Evolutionary conservation across 2,888 invertebrate species (phyloP).

Genomic region (Drosophila melanocephala): DNA sequence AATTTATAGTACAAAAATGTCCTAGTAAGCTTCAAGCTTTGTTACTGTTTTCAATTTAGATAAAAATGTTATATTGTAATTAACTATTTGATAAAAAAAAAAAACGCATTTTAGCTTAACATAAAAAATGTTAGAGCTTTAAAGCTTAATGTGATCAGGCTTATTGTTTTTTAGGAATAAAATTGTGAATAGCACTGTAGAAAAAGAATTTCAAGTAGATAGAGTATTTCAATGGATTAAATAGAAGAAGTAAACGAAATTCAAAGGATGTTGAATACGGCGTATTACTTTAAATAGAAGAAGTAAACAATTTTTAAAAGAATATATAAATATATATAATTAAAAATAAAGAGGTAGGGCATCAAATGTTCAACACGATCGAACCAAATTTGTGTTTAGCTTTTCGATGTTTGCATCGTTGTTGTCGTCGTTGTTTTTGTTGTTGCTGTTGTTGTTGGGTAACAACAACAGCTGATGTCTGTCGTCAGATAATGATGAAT

Average conservation of each 20-base stretch:
- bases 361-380: background rate
- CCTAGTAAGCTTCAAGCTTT: background rate
- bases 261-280: too few species aligned
- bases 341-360: background rate
- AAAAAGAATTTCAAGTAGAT: background rate
- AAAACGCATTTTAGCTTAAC: background rate
- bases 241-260: background rate
- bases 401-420: slow-evolving; percentile 53
- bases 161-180: background rate
- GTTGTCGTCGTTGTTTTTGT: slow-evolving; percentile 28
- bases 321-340: background rate
- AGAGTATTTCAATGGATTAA: background rate
- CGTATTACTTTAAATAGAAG: background rate
- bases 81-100: background rate
- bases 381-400: slow-evolving; percentile 52
- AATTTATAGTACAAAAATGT: background rate
- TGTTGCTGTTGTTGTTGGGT: slow-evolving; percentile 46
- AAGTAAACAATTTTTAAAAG: background rate
- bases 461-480: slow-evolving; percentile 71
- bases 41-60: background rate
- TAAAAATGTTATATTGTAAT: background rate
- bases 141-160: background rate
- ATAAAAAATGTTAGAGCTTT: background rate
- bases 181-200: background rate
- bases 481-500: slow-evolving; percentile 71